Evolutionary conservation across 1,140 invertebrate genomes (phyloP).

Genomic region (Tenebrio molitor): DNA sequence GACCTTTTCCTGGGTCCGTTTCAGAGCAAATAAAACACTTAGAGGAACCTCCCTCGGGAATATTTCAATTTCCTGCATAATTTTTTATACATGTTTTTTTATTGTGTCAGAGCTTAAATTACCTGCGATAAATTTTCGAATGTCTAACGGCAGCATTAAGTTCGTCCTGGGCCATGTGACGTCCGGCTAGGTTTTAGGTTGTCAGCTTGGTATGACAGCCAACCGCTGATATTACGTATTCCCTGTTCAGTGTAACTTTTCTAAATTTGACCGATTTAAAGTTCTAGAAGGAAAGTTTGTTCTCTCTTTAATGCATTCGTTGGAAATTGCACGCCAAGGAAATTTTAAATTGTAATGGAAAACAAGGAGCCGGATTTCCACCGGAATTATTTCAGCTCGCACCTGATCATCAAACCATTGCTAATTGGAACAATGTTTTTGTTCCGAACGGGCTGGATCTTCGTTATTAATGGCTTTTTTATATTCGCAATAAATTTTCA

Average conservation of each 20-base stretch:
- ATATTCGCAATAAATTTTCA: too few species aligned
- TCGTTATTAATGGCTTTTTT: too few species aligned
- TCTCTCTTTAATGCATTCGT: slow-evolving; percentile 22
- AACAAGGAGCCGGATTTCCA: slow-evolving; percentile 22
- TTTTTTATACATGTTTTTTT: slow-evolving; percentile 18
- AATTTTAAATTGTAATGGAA: slow-evolving; percentile 36
- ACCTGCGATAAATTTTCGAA: slow-evolving; percentile 22
- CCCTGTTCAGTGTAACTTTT: slow-evolving; percentile 11
- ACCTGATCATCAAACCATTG: neutral
- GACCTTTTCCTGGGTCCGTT: neutral
- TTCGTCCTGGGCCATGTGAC: slow-evolving; percentile 10
- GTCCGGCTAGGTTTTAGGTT: slow-evolving; percentile 22
- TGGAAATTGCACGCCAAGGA: slow-evolving; percentile 21
- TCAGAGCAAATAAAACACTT: slow-evolving; percentile 3
- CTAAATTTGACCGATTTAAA: slow-evolving; percentile 40
- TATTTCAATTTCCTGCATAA: slow-evolving; percentile 22
- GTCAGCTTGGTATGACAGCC: slow-evolving; percentile 26
- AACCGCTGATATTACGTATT: slow-evolving; percentile 18
- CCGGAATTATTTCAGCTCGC: neutral
- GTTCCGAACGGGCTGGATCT: neutral
- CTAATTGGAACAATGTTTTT: slow-evolving; percentile 5
- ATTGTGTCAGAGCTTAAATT: neutral
- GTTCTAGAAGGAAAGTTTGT: slow-evolving; percentile 26
- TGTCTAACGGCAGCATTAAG: slow-evolving; percentile 20
- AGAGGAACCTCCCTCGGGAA: neutral